Evolutionary conservation across 2,113 vertebrate genomes (phyloP).

Genomic region (Lasiurus borealis): DNA sequence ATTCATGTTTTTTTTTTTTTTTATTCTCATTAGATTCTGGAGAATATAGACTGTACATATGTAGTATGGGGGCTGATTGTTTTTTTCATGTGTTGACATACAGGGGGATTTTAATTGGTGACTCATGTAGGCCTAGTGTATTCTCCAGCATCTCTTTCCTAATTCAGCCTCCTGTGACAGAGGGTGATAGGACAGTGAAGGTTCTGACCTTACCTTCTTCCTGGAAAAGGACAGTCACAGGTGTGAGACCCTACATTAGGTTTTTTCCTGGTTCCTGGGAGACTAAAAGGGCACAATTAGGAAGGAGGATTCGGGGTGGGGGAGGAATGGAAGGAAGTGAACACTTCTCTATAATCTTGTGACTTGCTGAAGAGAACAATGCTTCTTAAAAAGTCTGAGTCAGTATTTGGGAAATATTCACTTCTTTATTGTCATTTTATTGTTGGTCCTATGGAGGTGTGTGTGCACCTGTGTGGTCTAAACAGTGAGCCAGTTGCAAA

Average conservation of each 20-base stretch:
- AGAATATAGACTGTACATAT: fast-evolving
- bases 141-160: neutral
- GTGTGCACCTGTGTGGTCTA: neutral
- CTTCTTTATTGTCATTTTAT: neutral
- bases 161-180: neutral
- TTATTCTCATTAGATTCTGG: neutral
- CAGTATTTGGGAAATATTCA: neutral
- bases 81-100: neutral
- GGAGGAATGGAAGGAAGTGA: neutral
- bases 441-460: neutral
- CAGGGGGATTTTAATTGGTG: neutral
- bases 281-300: neutral
- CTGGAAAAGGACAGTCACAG: neutral
- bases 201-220: neutral
- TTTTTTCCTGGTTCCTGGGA: neutral
- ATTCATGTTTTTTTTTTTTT: neutral
- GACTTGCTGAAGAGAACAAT: neutral
- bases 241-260: neutral
- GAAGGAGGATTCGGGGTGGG: neutral
- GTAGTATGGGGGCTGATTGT: neutral
- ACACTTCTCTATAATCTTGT: neutral
- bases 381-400: constrained; percentile 18
- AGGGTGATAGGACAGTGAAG: too few species aligned
- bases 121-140: neutral
- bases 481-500: constrained; percentile 7